These are phyloP conservation scores for Ctena decussata DNA, from an alignment of 2,888 invertebrate genomes.

Conservation along the genomic window DNA sequence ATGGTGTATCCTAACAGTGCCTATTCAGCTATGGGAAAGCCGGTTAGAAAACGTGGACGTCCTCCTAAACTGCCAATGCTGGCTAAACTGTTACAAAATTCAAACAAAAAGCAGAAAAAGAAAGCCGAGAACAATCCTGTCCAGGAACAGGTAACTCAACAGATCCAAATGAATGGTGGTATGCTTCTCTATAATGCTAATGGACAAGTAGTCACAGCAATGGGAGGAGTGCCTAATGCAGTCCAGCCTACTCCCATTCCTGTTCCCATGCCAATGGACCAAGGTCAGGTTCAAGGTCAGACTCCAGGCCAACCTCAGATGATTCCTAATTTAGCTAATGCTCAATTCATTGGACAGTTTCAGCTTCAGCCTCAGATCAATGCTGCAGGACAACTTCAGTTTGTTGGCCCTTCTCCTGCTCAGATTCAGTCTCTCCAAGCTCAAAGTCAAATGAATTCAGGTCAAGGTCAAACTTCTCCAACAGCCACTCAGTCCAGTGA, in stretches of 20 bases:
- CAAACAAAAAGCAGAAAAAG: slow-evolving; percentile 55
- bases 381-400: slow-evolving; percentile 55
- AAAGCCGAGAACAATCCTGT: slow-evolving; percentile 19
- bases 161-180: slow-evolving; percentile 52
- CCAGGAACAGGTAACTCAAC: slow-evolving; percentile 45
- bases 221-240: slow-evolving; percentile 1
- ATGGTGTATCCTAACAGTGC: slow-evolving; percentile 79
- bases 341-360: slow-evolving; percentile 59
- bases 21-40: slow-evolving; percentile 66
- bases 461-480: not conserved
- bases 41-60: slow-evolving; percentile 75
- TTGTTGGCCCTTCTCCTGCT: slow-evolving; percentile 62
- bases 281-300: not conserved
- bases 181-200: slow-evolving; percentile 56
- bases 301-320: slow-evolving; percentile 13
- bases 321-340: slow-evolving; percentile 56
- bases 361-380: slow-evolving; percentile 50
- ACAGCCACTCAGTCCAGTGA: not conserved
- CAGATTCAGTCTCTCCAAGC: slow-evolving; percentile 19
- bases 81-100: slow-evolving; percentile 71
- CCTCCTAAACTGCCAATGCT: slow-evolving; percentile 80
- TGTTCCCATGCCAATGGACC: not conserved
- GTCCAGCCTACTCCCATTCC: not conserved
- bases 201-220: slow-evolving; percentile 52
- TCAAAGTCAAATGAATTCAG: not conserved